phyloP scores from a whole-genome alignment of 2,888 invertebrate genomes.

The Sphecodes monilicornis region DNA sequence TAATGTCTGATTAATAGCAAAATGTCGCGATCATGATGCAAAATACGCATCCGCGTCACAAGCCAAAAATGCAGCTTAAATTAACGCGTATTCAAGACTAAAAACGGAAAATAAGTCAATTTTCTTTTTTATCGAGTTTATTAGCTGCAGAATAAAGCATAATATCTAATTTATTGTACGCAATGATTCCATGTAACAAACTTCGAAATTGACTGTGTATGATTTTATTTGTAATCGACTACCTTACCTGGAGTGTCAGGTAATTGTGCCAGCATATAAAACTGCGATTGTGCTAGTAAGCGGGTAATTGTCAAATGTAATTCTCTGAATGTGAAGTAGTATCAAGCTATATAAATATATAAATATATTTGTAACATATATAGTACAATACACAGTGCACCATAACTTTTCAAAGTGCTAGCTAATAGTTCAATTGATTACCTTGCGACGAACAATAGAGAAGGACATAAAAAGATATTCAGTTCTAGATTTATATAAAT shows the following conservation, averaged over 20 bases:
- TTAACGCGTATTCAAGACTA: conserved; percentile 24
- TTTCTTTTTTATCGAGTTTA: conserved; percentile 45
- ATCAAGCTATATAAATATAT: conserved; percentile 38
- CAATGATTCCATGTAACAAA: conserved; percentile 49
- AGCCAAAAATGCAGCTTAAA: conserved; percentile 22
- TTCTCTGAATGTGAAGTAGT: conserved; percentile 70
- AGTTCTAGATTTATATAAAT: conserved; percentile 30
- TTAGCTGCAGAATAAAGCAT: conserved; percentile 39
- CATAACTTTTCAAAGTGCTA: conserved; percentile 29
- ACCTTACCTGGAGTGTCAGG: conserved; percentile 32
- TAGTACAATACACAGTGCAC: conserved; percentile 52
- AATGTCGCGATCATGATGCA: neutral
- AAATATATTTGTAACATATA: conserved; percentile 41
- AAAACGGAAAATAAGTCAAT: conserved; percentile 32
- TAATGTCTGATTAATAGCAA: neutral
- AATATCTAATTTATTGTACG: conserved; percentile 46
- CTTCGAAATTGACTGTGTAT: conserved; percentile 33
- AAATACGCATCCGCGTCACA: conserved; percentile 15
- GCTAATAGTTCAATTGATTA: conserved; percentile 17
- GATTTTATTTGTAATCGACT: conserved; percentile 47
- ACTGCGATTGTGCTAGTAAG: conserved; percentile 44
- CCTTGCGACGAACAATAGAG: neutral
- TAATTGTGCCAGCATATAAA: conserved; percentile 56
- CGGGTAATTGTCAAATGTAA: conserved; percentile 36
- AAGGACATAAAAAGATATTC: conserved; percentile 17